Percentiles rank a stretch among this genome's conserved stretches.
Evolutionary conservation across 2,797 vertebrate species (phyloP).

Genomic region (Fistularia commersonii): DNA sequence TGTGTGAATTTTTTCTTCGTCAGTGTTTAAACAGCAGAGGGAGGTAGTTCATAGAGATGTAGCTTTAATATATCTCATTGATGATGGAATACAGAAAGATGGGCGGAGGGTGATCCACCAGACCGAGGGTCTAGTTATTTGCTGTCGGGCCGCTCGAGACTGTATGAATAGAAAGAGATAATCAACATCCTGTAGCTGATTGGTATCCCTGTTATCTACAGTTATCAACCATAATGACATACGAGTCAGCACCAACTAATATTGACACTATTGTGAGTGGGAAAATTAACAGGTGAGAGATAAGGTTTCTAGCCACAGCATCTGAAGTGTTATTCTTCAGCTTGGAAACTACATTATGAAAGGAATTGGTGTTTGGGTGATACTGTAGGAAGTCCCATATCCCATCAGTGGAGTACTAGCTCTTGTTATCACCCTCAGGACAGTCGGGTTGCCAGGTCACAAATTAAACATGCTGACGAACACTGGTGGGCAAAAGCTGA

Average conservation of each 20-base stretch:
- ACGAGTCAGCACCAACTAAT: conserved; percentile 3
- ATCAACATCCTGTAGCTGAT: not conserved
- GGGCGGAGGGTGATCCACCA: conserved; percentile 38
- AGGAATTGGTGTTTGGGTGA: no score
- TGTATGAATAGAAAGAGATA: conserved; percentile 16
- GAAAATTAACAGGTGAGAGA: conserved; percentile 30
- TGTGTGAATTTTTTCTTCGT: conserved; percentile 20
- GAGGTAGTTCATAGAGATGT: conserved; percentile 3
- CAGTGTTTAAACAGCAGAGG: conserved; percentile 14
- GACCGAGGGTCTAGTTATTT: conserved; percentile 42
- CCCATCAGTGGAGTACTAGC: conserved; percentile 19
- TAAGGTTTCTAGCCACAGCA: conserved; percentile 7
- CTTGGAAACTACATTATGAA: no score
- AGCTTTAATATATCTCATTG: conserved; percentile 37
- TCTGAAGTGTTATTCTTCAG: no score
- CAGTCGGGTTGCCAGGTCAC: conserved; percentile 60
- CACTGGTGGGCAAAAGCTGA: conserved; percentile 28
- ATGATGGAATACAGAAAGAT: conserved; percentile 14
- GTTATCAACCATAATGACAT: no score
- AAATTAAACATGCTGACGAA: conserved; percentile 56
- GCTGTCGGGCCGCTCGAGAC: conserved; percentile 25
- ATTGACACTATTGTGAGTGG: conserved; percentile 18
- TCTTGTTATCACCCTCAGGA: conserved; percentile 35
- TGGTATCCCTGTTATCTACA: conserved; percentile 1
- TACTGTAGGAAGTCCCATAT: no score